Percentiles rank a stretch among this genome's conserved stretches.
Conservation (phyloP, 2,113 vertebrate species). For the Microcebus tavaratra region DNA sequence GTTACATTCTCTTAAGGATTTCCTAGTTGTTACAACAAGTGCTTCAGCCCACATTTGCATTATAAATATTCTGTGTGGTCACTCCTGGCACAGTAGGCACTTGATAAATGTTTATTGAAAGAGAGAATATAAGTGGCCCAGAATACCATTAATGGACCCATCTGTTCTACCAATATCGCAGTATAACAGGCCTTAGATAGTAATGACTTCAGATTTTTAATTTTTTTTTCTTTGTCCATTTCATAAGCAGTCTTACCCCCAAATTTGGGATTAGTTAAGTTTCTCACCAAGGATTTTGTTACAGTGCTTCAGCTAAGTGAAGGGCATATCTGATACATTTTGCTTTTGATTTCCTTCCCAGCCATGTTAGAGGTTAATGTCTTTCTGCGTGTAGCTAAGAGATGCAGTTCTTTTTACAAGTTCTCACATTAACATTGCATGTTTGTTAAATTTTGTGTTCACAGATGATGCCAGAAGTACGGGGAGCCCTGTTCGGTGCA, state of each 20-base stretch:
- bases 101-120: neutral
- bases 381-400: neutral
- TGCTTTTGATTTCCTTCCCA: neutral
- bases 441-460: slow-evolving; percentile 3
- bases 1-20: neutral
- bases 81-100: neutral
- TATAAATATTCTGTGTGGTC: neutral
- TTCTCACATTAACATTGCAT: neutral
- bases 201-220: neutral
- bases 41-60: neutral
- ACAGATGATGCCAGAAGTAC: slow-evolving; percentile 98
- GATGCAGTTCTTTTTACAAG: neutral
- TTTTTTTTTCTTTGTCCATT: neutral
- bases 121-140: neutral
- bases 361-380: fast-evolving
- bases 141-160: no score
- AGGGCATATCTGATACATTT: no score
- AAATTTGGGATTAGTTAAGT: neutral
- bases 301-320: neutral
- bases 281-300: neutral
- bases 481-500: slow-evolving; percentile 92
- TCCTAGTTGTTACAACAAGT: neutral
- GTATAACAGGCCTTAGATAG: no score
- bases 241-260: neutral
- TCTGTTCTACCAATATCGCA: neutral